phyloP scores from a whole-genome alignment of 2,888 invertebrate genomes.

The Synergus gifuensis region DNA sequence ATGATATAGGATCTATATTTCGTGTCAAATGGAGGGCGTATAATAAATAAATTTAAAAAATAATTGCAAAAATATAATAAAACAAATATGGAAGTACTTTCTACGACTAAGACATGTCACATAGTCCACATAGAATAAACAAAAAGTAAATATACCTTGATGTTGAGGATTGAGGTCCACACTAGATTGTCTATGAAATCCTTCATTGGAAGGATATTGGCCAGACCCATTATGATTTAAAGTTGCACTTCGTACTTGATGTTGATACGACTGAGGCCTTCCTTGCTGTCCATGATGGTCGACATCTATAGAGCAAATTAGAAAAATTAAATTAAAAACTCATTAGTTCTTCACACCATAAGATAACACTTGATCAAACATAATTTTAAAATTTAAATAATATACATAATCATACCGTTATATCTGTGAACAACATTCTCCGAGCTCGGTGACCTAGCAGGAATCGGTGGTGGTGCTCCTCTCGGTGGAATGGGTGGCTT shows the following conservation, averaged over 20 bases:
- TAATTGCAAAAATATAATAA: not conserved
- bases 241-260: conserved; percentile 69
- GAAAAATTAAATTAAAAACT: too few relatives aligned
- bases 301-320: conserved; percentile 60
- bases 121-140: not conserved
- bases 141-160: conserved; percentile 71
- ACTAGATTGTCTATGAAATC: conserved; percentile 71
- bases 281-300: conserved; percentile 67
- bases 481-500: conserved; percentile 82
- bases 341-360: too few relatives aligned
- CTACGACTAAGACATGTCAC: not conserved
- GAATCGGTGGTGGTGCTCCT: conserved; percentile 81
- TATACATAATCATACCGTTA: conserved; percentile 63
- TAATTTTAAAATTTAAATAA: not conserved
- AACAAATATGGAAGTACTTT: not conserved
- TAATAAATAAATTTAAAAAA: conserved; percentile 39
- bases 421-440: conserved; percentile 72
- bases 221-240: conserved; percentile 74
- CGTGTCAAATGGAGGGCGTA: not conserved
- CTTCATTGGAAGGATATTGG: conserved; percentile 68
- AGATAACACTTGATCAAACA: too few relatives aligned
- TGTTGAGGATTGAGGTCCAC: conserved; percentile 65
- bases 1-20: conserved; percentile 53
- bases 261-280: conserved; percentile 74
- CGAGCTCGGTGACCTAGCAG: conserved; percentile 76